Percentiles rank a stretch among this genome's conserved stretches.
phyloP scores from a whole-genome alignment of 2,888 invertebrate species.

The Drosophila neoperkinsi region DNA sequence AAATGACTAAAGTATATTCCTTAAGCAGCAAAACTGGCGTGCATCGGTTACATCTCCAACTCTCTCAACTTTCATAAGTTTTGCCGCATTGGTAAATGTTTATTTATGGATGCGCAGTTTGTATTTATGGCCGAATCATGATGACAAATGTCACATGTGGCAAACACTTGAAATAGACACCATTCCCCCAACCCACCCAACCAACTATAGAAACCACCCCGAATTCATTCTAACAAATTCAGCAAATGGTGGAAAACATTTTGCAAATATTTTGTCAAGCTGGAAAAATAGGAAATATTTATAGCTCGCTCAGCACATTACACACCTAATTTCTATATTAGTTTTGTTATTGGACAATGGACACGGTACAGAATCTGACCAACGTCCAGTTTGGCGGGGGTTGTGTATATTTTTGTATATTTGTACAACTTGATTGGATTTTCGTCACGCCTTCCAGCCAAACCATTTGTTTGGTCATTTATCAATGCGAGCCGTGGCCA shows the following conservation, averaged over 20 bases:
- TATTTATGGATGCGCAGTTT: slow-evolving; percentile 75
- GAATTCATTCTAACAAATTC: background rate
- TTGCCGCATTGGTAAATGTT: slow-evolving; percentile 53
- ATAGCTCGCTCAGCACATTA: slow-evolving; percentile 78
- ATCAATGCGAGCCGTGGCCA: slow-evolving; percentile 44
- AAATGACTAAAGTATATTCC: background rate
- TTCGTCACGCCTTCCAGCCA: slow-evolving; percentile 75
- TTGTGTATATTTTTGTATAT: slow-evolving; percentile 58
- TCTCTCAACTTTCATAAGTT: slow-evolving; percentile 38
- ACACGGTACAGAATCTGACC: slow-evolving; percentile 18
- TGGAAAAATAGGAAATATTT: slow-evolving; percentile 66
- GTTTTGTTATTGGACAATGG: slow-evolving; percentile 61
- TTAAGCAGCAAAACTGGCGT: background rate
- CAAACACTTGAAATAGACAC: slow-evolving; percentile 74
- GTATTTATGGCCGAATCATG: slow-evolving; percentile 79
- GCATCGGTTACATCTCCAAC: background rate
- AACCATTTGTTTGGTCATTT: slow-evolving; percentile 57
- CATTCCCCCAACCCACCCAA: background rate
- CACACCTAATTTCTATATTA: slow-evolving; percentile 81
- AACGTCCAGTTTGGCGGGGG: slow-evolving; percentile 15
- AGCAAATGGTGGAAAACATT: slow-evolving; percentile 51
- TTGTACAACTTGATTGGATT: slow-evolving; percentile 78
- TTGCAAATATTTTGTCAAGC: slow-evolving; percentile 69
- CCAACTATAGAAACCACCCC: slow-evolving; percentile 40
- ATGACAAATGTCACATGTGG: slow-evolving; percentile 78